Conservation (phyloP, 2,113 vertebrate species). For the Callaeas wilsoni region DNA sequence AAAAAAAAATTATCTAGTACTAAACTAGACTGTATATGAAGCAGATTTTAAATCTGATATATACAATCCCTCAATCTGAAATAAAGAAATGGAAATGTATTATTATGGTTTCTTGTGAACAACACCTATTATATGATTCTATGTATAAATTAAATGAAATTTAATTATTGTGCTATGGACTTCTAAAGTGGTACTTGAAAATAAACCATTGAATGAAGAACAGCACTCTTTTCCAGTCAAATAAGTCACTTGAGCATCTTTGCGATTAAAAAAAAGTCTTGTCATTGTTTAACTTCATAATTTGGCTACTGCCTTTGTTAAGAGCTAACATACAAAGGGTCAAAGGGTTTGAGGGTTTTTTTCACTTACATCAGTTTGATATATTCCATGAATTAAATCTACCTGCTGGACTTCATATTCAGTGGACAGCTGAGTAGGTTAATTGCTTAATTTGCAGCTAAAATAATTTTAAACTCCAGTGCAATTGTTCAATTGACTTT, state of each 20-base stretch:
- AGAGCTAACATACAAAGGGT: not conserved
- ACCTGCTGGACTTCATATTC: not conserved
- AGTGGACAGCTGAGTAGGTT: not conserved
- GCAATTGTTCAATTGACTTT: not conserved
- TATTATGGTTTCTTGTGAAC: not conserved
- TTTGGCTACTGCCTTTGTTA: not conserved
- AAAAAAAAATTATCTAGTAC: not conserved
- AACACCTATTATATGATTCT: not conserved
- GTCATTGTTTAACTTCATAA: not conserved
- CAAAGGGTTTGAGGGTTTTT: not conserved
- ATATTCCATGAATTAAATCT: not conserved
- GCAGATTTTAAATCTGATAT: not conserved
- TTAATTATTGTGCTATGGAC: not conserved
- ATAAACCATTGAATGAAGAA: not conserved
- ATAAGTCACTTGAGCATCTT: not conserved
- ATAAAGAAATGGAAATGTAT: not conserved
- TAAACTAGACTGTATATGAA: not conserved
- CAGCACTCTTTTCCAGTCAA: not conserved
- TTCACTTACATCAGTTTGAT: not conserved
- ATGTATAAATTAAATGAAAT: not conserved
- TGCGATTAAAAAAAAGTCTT: not conserved
- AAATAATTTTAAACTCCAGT: not conserved
- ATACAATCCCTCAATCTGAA: not conserved
- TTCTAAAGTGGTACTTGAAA: not conserved
- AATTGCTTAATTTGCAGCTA: not conserved